Percentiles rank a stretch among this genome's conserved stretches.
These are phyloP conservation scores for Synergus itoensis DNA, from an alignment of 2,888 invertebrate species.

Conservation along the genomic window DNA sequence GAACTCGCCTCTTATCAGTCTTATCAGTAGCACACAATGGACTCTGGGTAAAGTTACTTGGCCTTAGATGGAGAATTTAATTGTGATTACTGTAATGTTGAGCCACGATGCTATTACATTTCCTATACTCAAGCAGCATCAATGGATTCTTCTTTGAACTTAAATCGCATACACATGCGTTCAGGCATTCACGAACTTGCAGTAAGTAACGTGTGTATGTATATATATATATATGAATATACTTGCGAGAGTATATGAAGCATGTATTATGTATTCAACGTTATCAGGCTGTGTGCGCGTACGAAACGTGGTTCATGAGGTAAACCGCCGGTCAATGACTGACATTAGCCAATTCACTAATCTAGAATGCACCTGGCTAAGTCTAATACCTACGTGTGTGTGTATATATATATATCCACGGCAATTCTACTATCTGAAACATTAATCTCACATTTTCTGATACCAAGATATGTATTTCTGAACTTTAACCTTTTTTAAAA, in stretches of 20 bases:
- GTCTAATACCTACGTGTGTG: neutral
- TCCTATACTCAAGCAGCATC: neutral
- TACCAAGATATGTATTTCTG: neutral
- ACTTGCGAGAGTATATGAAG: constrained; percentile 2
- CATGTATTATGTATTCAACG: constrained; percentile 30
- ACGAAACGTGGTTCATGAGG: constrained; percentile 26
- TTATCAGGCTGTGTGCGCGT: constrained; percentile 13
- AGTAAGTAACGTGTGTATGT: neutral
- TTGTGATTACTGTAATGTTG: constrained; percentile 24
- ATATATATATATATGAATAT: neutral
- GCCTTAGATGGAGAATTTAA: constrained; percentile 7
- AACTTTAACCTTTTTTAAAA: neutral
- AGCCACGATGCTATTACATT: constrained; percentile 4
- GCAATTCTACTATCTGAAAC: neutral
- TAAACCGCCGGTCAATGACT: constrained; percentile 48
- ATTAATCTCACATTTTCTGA: neutral
- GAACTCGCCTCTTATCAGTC: constrained; percentile 10
- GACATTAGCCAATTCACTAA: constrained; percentile 52
- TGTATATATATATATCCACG: no score
- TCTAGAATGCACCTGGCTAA: constrained; percentile 42
- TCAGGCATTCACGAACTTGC: constrained; percentile 2
- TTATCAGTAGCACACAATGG: neutral
- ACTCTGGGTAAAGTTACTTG: neutral
- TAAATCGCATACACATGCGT: neutral
- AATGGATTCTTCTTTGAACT: neutral